Percentiles rank a stretch among this genome's conserved stretches.
These are phyloP conservation scores for Lepeophtheirus salmonis DNA, from an alignment of 1,140 invertebrate genomes.

Conservation along the genomic window DNA sequence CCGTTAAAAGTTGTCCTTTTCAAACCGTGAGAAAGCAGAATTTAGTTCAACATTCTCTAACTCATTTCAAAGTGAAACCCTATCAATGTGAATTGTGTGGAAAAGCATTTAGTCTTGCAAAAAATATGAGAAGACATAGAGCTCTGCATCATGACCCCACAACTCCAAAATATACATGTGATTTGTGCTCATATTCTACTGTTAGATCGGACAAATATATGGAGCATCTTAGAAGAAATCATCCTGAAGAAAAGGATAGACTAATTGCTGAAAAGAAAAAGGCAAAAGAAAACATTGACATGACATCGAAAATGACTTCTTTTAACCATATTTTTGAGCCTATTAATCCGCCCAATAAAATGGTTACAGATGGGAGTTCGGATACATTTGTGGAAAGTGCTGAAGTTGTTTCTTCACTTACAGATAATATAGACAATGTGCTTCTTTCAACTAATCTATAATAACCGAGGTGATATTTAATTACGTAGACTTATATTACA, in stretches of 20 bases:
- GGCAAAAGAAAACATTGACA: not conserved
- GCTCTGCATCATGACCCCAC: constrained; percentile 26
- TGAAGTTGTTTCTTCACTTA: not conserved
- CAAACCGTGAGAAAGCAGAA: constrained; percentile 33
- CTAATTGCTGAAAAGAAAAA: not conserved
- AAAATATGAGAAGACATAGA: constrained; percentile 33
- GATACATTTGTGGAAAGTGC: not conserved
- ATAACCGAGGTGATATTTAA: too few species aligned
- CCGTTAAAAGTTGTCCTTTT: constrained; percentile 31
- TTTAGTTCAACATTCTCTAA: constrained; percentile 32
- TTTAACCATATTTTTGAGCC: not conserved
- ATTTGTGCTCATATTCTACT: not conserved
- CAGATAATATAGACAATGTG: not conserved
- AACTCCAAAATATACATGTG: not conserved
- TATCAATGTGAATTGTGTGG: constrained; percentile 35
- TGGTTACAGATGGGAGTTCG: not conserved
- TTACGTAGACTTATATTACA: too few species aligned
- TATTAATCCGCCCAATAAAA: constrained; percentile 7
- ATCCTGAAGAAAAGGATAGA: not conserved
- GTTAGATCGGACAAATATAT: constrained; percentile 9
- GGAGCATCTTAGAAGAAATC: not conserved
- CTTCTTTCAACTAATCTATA: not conserved
- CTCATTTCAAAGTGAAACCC: constrained; percentile 35
- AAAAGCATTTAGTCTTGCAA: constrained; percentile 31
- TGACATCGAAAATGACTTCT: not conserved